Percentiles rank a stretch among this genome's conserved stretches.
Evolutionary conservation across 2,888 invertebrate genomes (phyloP).

Genomic region (Hoplodrina ambigua): DNA sequence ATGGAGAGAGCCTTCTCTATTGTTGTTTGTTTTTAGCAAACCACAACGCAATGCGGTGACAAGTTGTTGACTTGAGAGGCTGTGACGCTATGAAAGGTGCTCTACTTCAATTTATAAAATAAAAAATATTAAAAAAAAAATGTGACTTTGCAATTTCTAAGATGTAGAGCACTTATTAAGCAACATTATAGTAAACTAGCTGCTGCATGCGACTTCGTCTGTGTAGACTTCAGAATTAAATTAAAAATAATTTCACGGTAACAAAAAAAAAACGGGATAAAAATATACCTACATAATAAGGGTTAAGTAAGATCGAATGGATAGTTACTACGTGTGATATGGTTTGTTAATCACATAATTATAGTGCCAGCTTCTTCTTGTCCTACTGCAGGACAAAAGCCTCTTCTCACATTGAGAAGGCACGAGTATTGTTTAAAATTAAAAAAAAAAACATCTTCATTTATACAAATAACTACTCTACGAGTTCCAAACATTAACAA

Average conservation of each 20-base stretch:
- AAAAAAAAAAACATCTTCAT: neutral
- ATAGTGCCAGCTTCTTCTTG: too few species aligned
- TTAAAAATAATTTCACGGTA: too few species aligned
- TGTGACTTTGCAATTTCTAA: neutral
- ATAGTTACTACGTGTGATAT: too few species aligned
- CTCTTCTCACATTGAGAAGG: too few species aligned
- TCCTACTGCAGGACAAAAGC: too few species aligned
- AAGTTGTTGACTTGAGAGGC: slow-evolving; percentile 84
- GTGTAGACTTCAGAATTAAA: too few species aligned
- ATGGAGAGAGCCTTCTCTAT: slow-evolving; percentile 85
- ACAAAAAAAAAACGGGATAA: too few species aligned
- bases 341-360: too few species aligned
- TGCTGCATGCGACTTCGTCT: too few species aligned
- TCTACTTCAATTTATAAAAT: slow-evolving; percentile 66
- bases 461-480: neutral
- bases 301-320: too few species aligned
- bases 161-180: neutral
- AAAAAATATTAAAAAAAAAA: neutral
- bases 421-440: too few species aligned
- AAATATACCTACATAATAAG: too few species aligned
- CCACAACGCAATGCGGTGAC: slow-evolving; percentile 83
- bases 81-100: slow-evolving; percentile 64
- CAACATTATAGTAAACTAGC: neutral
- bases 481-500: neutral
- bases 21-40: slow-evolving; percentile 87